These are phyloP conservation scores for Dioctria linearis DNA, from an alignment of 2,888 invertebrate genomes.

Conservation along the genomic window DNA sequence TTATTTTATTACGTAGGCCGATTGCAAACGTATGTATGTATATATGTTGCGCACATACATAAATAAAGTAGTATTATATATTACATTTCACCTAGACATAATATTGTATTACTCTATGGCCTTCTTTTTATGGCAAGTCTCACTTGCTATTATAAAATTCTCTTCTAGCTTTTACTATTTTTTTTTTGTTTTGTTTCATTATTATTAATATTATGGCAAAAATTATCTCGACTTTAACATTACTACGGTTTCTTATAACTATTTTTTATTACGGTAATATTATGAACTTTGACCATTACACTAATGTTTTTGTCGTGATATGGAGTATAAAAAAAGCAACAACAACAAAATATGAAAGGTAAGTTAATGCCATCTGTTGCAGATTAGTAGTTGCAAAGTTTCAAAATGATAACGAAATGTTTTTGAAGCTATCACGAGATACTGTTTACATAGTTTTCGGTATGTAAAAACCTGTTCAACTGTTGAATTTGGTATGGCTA, in stretches of 20 bases:
- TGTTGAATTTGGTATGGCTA: too few species aligned
- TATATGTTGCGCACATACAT: too few species aligned
- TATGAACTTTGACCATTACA: constrained; percentile 15
- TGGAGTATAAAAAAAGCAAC: background rate
- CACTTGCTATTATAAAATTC: background rate
- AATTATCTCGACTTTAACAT: constrained; percentile 18
- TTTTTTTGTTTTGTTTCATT: background rate
- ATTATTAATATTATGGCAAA: constrained; percentile 7
- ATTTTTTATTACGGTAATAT: constrained; percentile 20
- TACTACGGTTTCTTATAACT: constrained; percentile 3
- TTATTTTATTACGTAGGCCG: too few species aligned
- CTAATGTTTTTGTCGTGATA: constrained; percentile 4
- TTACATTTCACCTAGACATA: background rate
- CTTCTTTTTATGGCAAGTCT: background rate
- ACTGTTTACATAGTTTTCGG: too few species aligned
- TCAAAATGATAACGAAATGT: background rate
- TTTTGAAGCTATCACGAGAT: too few species aligned
- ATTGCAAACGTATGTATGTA: too few species aligned
- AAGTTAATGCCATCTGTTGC: background rate
- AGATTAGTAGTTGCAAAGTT: background rate
- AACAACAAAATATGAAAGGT: background rate
- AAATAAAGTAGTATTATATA: too few species aligned
- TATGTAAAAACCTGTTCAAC: too few species aligned
- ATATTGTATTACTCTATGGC: constrained; percentile 2
- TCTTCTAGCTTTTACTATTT: background rate